Evolutionary conservation across 2,888 invertebrate species (phyloP), one percentile per base, ranked within the genome.

Genomic region (Tipula lateralis): DNA sequence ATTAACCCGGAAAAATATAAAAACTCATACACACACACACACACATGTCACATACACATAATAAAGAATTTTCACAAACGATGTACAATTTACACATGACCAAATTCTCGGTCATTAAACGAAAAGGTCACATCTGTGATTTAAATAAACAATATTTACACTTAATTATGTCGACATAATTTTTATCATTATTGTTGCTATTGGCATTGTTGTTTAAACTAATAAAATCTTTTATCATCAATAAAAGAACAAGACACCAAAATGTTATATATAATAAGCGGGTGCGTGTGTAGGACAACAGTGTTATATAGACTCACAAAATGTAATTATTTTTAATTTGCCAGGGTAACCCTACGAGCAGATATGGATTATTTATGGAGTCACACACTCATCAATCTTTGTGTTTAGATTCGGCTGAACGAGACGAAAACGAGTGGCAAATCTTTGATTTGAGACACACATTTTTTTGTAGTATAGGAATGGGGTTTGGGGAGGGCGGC

Each of bases 221-320:
- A 66, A 66, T 24, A 66, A 66, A 66, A 66, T 66, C 24, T 66
- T 66, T 66, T 66, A 66, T 66, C 66, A 66, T 66, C 66, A 66
- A 66, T 66, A 66, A 66, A 66, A 66, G 66, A 24, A 19, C 24
- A 12, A 50, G 19, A 50, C 39, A 44, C n/a, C 12, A 44, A 16
- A 44, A 0, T 1, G 44, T n/a, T 66, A 24, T 19, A n/a, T n/a
- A 24, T 9, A 66, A 66, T 24, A 66, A 24, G 24, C 66, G 24
- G 6, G 66, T 66, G 24, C 24, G n/a, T 16, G 44, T 44, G n/a
- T 24, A n/a, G n/a, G n/a, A n/a, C n/a, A n/a, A n/a, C n/a, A n/a
- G n/a, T n/a, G n/a, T n/a, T n/a, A n/a, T n/a, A n/a, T n/a, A n/a
- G n/a, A n/a, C n/a, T n/a, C n/a, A 66, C 24, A 66, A 66, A 66